Percentiles rank a stretch among this genome's conserved stretches.
Evolutionary conservation across 1,140 invertebrate species (phyloP).

Genomic region (Cotesia glomerata): DNA sequence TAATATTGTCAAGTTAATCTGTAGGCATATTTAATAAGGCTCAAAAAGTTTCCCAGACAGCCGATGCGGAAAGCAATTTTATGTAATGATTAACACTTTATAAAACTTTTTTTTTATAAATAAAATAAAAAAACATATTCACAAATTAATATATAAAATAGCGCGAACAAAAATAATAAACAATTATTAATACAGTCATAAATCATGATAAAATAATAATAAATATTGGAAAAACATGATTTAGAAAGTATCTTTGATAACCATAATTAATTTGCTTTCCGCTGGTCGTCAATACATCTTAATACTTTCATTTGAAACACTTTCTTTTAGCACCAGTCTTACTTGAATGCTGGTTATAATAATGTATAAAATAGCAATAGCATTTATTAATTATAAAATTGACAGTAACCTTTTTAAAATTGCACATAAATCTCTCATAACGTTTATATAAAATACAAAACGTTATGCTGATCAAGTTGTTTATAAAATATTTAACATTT

Average conservation of each 20-base stretch:
- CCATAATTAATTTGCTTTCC: neutral
- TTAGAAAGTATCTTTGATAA: neutral
- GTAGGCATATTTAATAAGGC: neutral
- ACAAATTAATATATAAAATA: no score
- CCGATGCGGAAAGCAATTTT: neutral
- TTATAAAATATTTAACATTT: slow-evolving; percentile 8
- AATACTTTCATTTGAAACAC: slow-evolving; percentile 21
- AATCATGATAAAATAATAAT: no score
- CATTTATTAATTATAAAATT: neutral
- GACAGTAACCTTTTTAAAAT: slow-evolving; percentile 4
- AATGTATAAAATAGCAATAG: neutral
- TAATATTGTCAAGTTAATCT: slow-evolving; percentile 11
- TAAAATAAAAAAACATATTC: no score
- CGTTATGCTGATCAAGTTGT: neutral
- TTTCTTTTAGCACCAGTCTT: slow-evolving; percentile 3
- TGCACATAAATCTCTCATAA: slow-evolving; percentile 14
- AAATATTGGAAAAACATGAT: no score
- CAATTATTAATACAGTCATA: no score
- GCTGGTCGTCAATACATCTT: slow-evolving; percentile 7
- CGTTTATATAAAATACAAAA: slow-evolving; percentile 8
- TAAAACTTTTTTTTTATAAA: no score
- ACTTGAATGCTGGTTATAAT: neutral
- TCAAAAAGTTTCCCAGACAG: neutral
- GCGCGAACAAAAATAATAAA: no score
- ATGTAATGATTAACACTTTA: no score